Conservation (phyloP, 2,797 vertebrate species). For the Pteronotus mesoamericanus region DNA sequence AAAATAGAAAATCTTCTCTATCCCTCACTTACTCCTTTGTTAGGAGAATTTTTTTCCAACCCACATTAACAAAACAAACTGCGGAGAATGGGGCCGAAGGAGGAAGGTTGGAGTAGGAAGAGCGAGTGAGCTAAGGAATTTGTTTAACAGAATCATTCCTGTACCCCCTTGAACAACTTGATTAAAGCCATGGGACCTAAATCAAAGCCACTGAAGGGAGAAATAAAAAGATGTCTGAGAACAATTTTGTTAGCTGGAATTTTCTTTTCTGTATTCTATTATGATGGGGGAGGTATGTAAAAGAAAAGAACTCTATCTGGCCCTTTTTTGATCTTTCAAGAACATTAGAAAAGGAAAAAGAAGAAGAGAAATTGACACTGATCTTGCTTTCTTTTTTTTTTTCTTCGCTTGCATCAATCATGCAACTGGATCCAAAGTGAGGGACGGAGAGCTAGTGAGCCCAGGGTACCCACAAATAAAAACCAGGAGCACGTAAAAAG, state of each 20-base stretch:
- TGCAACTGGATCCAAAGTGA: constrained; percentile 68
- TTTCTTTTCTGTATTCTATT: constrained; percentile 80
- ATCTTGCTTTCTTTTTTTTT: constrained; percentile 62
- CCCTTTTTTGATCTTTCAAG: constrained; percentile 80
- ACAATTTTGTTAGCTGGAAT: constrained; percentile 76
- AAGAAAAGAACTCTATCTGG: constrained; percentile 69
- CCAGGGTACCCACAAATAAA: constrained; percentile 65
- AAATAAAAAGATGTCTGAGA: constrained; percentile 78
- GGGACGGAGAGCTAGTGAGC: constrained; percentile 61
- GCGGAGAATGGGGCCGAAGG: not conserved
- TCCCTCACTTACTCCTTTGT: constrained; percentile 62
- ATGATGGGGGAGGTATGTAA: not conserved
- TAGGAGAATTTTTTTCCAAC: constrained; percentile 70
- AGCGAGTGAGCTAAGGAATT: constrained; percentile 49
- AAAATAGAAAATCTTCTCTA: constrained; percentile 76
- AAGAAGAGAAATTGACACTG: constrained; percentile 66
- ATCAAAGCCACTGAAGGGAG: constrained; percentile 80
- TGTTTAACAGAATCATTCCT: constrained; percentile 75
- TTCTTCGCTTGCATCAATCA: constrained; percentile 66
- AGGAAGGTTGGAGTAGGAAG: constrained; percentile 27
- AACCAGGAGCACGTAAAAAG: constrained; percentile 42
- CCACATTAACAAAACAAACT: constrained; percentile 74
- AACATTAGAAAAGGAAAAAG: constrained; percentile 4
- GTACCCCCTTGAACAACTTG: constrained; percentile 75
- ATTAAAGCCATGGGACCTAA: constrained; percentile 80